Evolutionary conservation across 2,888 invertebrate genomes (phyloP).

Genomic region (Meloe dianella): DNA sequence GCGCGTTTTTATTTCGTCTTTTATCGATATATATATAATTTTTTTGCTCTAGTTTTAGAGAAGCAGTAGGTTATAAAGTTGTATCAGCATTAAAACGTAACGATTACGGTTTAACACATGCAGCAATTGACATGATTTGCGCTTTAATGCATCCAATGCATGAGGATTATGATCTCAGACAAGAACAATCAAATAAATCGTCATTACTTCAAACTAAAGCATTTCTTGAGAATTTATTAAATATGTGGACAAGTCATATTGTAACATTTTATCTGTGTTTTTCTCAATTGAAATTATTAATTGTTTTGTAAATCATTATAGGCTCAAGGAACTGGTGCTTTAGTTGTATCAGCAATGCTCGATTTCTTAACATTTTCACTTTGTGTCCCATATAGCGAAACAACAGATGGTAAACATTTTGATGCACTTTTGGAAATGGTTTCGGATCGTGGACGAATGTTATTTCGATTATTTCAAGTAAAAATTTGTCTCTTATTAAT

Average conservation of each 20-base stretch:
- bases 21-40: too few species aligned
- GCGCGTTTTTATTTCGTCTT: too few species aligned
- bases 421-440: conserved; percentile 93
- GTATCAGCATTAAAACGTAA: conserved; percentile 88
- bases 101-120: conserved; percentile 90
- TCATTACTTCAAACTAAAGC: conserved; percentile 88
- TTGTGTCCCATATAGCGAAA: conserved; percentile 99
- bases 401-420: conserved; percentile 96
- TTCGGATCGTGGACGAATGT: conserved; percentile 85
- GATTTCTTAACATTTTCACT: conserved; percentile 97
- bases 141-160: conserved; percentile 99
- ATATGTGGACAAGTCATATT: conserved; percentile 95
- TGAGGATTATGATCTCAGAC: conserved; percentile 93
- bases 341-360: conserved; percentile 96
- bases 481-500: conserved; percentile 15
- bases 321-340: conserved; percentile 91
- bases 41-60: conserved; percentile 75
- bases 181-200: conserved; percentile 98
- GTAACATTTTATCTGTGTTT: conserved; percentile 64
- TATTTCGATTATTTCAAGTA: conserved; percentile 92
- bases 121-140: conserved; percentile 96
- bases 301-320: conserved; percentile 58
- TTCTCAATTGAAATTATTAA: conserved; percentile 17
- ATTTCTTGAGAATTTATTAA: conserved; percentile 91
- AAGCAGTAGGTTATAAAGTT: conserved; percentile 91